Percentiles rank a stretch among this genome's conserved stretches.
Evolutionary conservation across 2,888 invertebrate species (phyloP).

Genomic region (Eulithis prunata): DNA sequence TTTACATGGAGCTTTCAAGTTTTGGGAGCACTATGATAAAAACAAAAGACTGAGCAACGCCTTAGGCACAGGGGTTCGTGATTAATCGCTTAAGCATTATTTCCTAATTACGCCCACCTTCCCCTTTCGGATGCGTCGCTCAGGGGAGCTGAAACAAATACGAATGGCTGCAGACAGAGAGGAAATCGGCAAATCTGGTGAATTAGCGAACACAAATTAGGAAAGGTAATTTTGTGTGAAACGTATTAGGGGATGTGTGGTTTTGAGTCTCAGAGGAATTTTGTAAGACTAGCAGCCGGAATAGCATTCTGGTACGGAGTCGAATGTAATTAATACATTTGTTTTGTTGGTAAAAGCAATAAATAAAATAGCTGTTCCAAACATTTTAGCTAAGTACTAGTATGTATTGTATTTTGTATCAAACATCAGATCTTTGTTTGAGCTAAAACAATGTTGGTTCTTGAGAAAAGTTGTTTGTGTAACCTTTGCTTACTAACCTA

Average conservation of each 20-base stretch:
- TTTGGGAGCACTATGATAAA: conserved; percentile 39
- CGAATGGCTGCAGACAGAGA: conserved; percentile 61
- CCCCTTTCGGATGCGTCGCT: conserved; percentile 68
- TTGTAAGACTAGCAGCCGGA: conserved; percentile 10
- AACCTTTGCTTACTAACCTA: no score
- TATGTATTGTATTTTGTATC: no score
- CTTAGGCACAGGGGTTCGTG: conserved; percentile 64
- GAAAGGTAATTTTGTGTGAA: conserved; percentile 50
- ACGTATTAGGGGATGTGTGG: conserved; percentile 30
- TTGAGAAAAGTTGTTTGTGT: no score
- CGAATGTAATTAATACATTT: no score
- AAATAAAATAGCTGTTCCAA: no score
- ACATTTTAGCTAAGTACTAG: no score
- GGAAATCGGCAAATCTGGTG: conserved; percentile 72
- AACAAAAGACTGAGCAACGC: conserved; percentile 55
- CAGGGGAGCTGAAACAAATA: conserved; percentile 70
- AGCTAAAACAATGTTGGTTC: no score
- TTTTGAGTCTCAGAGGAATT: conserved; percentile 19
- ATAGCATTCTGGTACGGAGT: neutral
- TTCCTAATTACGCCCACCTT: conserved; percentile 82
- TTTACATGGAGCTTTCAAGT: conserved; percentile 9
- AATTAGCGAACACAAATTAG: conserved; percentile 70
- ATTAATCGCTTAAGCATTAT: conserved; percentile 82
- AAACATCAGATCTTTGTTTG: no score
- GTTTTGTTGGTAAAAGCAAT: no score